Evolutionary conservation across 1,140 invertebrate genomes (phyloP).

Genomic region (Solen grandis): DNA sequence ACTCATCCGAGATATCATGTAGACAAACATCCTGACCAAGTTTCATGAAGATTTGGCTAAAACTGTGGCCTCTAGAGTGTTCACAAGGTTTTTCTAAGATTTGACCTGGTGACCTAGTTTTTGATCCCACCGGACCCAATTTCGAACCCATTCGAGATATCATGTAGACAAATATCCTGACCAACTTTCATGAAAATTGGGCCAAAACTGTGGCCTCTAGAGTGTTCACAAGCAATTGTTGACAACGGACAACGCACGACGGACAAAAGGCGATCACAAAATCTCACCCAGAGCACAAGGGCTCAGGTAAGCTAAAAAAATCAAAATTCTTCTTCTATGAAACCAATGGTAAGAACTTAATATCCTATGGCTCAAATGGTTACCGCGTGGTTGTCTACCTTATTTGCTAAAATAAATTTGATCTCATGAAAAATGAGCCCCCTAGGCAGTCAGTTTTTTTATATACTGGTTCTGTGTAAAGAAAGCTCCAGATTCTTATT

Average conservation of each 20-base stretch:
- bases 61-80: neutral
- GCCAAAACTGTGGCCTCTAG: neutral
- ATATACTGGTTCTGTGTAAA: too few relatives aligned
- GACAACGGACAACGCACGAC: neutral
- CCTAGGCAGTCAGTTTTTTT: too few relatives aligned
- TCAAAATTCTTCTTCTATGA: neutral
- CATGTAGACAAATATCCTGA: neutral
- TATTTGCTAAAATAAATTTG: too few relatives aligned
- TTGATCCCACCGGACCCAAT: neutral
- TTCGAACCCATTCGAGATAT: neutral
- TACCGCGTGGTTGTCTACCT: neutral
- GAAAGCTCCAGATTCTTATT: too few relatives aligned
- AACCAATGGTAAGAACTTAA: neutral
- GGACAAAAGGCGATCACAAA: neutral
- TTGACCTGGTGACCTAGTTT: neutral
- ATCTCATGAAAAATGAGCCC: too few relatives aligned
- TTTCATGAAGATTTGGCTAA: neutral
- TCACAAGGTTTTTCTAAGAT: neutral
- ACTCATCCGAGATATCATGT: neutral
- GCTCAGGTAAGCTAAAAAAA: neutral
- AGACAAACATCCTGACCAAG: neutral
- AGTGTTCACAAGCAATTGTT: neutral
- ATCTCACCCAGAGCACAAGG: neutral
- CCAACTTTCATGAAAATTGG: neutral
- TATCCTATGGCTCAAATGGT: neutral